These are phyloP conservation scores for Acrossocheilus wenchowensis DNA, from an alignment of 2,797 vertebrate genomes.

Conservation along the genomic window DNA sequence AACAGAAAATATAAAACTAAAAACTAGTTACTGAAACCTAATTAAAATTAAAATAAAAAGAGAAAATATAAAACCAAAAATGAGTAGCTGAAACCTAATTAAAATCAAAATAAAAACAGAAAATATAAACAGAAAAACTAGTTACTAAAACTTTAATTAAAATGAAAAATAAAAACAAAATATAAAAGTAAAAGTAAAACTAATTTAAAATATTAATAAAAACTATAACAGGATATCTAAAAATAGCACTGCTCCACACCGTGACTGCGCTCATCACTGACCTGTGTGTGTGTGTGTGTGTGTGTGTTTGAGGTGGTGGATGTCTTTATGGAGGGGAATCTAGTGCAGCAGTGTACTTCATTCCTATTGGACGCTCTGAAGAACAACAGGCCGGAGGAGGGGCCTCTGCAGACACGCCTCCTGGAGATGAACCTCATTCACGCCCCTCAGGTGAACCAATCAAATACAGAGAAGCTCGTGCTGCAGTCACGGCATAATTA, in stretches of 20 bases:
- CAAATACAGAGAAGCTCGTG: background rate
- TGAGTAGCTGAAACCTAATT: background rate
- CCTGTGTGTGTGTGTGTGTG: slow-evolving; percentile 30
- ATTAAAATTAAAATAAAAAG: background rate
- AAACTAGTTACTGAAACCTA: background rate
- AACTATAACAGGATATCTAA: background rate
- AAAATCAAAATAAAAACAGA: background rate
- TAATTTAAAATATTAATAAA: background rate
- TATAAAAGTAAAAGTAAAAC: background rate
- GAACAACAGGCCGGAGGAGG: slow-evolving; percentile 88
- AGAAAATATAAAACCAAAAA: background rate
- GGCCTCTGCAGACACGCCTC: slow-evolving; percentile 90
- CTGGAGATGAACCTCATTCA: slow-evolving; percentile 96
- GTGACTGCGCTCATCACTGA: background rate
- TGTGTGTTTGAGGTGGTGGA: slow-evolving; percentile 85
- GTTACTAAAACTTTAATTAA: background rate
- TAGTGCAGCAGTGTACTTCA: slow-evolving; percentile 94
- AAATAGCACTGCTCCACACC: background rate
- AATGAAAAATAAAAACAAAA: background rate
- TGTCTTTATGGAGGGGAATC: slow-evolving; percentile 93
- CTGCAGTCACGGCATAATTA: background rate
- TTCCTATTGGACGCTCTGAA: slow-evolving; percentile 91
- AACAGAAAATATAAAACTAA: background rate
- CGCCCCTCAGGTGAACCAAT: slow-evolving; percentile 83
- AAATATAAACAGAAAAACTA: background rate